Percentiles rank a stretch among this genome's conserved stretches.
These are phyloP conservation scores for Amphipoea lucens DNA, from an alignment of 2,888 invertebrate species.

Conservation along the genomic window DNA sequence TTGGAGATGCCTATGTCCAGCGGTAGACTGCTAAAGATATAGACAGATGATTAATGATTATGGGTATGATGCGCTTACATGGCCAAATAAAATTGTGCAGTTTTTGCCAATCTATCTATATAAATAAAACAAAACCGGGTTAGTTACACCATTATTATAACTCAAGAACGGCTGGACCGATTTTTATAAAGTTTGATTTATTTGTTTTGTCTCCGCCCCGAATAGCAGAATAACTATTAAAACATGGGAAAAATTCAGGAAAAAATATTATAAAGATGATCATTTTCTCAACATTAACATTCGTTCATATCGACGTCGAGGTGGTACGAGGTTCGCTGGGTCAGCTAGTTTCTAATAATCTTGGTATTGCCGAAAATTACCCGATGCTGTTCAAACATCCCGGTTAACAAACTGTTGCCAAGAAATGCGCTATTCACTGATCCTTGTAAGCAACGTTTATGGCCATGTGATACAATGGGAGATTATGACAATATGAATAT, in stretches of 20 bases:
- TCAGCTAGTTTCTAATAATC: background rate
- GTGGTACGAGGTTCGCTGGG: too few species aligned
- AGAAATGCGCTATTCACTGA: background rate
- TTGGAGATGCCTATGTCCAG: background rate
- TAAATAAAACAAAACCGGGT: too few species aligned
- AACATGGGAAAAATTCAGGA: too few species aligned
- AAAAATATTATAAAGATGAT: background rate
- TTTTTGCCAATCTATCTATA: background rate
- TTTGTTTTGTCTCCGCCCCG: too few species aligned
- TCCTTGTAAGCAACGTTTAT: background rate
- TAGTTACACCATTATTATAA: too few species aligned
- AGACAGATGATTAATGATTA: background rate
- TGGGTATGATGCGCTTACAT: background rate
- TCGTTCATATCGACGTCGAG: too few species aligned
- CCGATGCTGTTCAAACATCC: background rate
- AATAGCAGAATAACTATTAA: too few species aligned
- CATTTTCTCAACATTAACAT: too few species aligned
- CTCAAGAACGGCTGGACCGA: too few species aligned
- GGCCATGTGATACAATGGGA: background rate
- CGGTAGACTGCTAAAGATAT: background rate
- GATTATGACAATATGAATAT: background rate
- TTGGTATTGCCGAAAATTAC: background rate
- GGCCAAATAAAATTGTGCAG: background rate
- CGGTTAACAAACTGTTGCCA: background rate
- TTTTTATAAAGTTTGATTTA: too few species aligned